Base-by-base conservation (phyloP, 1,140 invertebrate genomes). In the Laupala kohalensis region DNA sequence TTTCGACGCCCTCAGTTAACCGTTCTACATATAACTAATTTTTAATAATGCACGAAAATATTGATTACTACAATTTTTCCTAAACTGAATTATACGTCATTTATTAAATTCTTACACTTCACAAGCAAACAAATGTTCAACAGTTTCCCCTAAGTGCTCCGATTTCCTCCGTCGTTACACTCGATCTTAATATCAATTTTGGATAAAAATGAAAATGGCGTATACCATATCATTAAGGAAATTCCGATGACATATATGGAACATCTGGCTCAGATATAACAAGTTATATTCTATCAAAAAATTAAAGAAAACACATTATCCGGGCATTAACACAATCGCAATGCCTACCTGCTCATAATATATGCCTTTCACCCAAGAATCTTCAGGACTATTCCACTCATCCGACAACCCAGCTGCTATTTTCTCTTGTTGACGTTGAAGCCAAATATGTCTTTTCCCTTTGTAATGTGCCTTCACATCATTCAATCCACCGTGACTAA, bases 401-500 rank as follows among this genome's bases (percentile, higher is more conserved):
- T 68, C 24, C 29, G 67, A 68, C 67, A 29, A 29, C 26, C 67
- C 67, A 19, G 67, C 67, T 29, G 29, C 67, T 37, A 27, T 30
- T 68, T 68, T 29, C 28, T 68, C 26, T 29, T 68, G 67, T 68
- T 68, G 67, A 68, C 26, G 67, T 29, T 68, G 67, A 29, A 68
- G 28, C 67, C 67, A 68, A 68, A 68, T 75, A 73, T 78, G 78
- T 73, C 77, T 77, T 76, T 80, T 79, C 69, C 77, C 77, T 71
- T 79, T 79, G 72, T 76, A 78, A 73, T 79, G 78, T 28, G 78
- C 76, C 72, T 77, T 78, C 67, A 78, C 78, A 73, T 78, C 77
- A 72, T 79, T 76, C 67, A 79, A 70, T 23, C 77, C 77, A 63
- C 79, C 77, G 74, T 79, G 79, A 67, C 77, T 75, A 25, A 79